Conservation (phyloP, 2,888 invertebrate genomes). For the Drosophila pseudotakahashii region DNA sequence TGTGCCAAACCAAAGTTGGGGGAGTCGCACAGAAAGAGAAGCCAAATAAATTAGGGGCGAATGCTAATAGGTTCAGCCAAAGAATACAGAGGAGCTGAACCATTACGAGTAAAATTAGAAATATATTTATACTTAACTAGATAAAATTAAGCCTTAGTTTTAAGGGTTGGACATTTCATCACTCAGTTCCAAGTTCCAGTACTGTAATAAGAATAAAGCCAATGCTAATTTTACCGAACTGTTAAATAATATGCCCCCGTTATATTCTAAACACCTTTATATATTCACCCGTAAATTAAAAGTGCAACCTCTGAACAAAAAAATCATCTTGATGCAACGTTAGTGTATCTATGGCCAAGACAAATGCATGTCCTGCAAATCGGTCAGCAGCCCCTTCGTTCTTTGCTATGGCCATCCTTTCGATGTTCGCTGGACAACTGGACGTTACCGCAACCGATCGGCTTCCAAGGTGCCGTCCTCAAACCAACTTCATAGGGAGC, state of each 20-base stretch:
- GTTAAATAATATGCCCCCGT: too few species aligned
- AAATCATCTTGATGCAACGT: background rate
- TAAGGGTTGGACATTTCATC: too few species aligned
- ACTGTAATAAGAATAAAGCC: too few species aligned
- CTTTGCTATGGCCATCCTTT: background rate
- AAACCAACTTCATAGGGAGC: conserved; percentile 18
- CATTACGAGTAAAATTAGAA: too few species aligned
- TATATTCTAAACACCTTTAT: background rate
- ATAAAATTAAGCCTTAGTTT: too few species aligned
- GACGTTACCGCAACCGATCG: conserved; percentile 45
- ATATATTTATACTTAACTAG: too few species aligned
- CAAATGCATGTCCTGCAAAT: conserved; percentile 1
- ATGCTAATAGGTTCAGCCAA: background rate
- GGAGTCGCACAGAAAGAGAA: conserved; percentile 1
- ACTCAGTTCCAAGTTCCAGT: too few species aligned
- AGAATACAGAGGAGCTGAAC: background rate
- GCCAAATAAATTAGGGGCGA: background rate
- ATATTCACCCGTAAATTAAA: background rate
- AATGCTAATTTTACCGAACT: too few species aligned
- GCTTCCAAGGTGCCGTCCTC: conserved; percentile 37
- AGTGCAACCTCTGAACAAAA: background rate
- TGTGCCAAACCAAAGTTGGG: conserved; percentile 14
- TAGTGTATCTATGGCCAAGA: background rate
- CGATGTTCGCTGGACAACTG: background rate
- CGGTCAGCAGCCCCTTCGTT: conserved; percentile 1